Evolutionary conservation across 2,113 vertebrate species (phyloP), one percentile per base, ranked within the genome.

Genomic region (Lipophrys pholis): DNA sequence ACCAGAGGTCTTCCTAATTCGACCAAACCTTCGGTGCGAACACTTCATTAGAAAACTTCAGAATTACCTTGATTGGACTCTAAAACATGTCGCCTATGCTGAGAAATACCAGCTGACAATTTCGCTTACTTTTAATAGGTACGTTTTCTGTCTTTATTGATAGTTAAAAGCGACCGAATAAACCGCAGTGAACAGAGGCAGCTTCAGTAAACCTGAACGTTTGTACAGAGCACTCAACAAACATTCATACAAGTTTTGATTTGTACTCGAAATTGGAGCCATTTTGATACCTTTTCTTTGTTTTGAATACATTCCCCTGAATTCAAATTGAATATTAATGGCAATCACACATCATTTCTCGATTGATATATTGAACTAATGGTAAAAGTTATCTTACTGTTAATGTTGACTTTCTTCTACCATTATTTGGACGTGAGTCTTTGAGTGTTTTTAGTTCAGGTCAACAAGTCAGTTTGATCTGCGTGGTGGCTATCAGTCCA

Each of bases 401-500:
- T 48, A 48, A 11, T 39, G 40, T 43, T 8, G 14, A 21, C 10
- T 6, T 17, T 21, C 40, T 21, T 21, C 3, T 5, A 5, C 42
- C 9, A 48, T 40, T 21, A 16, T 68, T 39, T 21, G 49, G 49
- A 7, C n/a, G 11, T 51, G 15, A 55, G 54, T 40, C 7, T 16
- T 1, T 54, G 69, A 57, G 15, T 50, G n/a, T 16, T 16, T 14
- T 50, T 16, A 8, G 43, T 14, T 46, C 43, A 46, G 21, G 3
- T 46, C 43, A 46, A 12, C 11, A 14, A 46, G 17, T 21, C 45
- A 39, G 40, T 55, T 55, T 9, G n/a, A 17, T 38, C 65, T 57
- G 11, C 9, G 48, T 9, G 49, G 45, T 48, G 36, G 43, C 15
- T 15, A 42, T 16, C 52, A 48, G 36, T 76, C 48, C 56, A 54